Evolutionary conservation across 2,888 invertebrate species (phyloP).

Genomic region (Colletes collaris): DNA sequence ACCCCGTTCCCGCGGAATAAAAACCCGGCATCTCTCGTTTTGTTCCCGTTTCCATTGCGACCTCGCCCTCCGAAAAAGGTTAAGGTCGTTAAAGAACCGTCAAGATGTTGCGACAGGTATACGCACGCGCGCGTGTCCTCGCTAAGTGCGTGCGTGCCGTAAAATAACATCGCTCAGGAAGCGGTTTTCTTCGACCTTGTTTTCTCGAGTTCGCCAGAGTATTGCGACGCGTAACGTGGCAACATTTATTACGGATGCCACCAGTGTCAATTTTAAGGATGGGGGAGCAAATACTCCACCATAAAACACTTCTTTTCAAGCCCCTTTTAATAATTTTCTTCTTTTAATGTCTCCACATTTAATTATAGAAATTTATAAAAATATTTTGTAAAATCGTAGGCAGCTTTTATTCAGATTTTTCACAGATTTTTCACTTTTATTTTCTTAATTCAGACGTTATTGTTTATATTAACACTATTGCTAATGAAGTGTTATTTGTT

Average conservation of each 20-base stretch:
- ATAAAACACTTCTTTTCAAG: too few relatives aligned
- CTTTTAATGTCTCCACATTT: too few relatives aligned
- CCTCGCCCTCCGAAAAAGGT: constrained; percentile 67
- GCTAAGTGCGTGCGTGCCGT: constrained; percentile 27
- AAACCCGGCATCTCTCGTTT: constrained; percentile 57
- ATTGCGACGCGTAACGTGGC: too few relatives aligned
- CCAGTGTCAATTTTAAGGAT: background rate
- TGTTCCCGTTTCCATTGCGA: constrained; percentile 32
- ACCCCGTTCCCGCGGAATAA: constrained; percentile 53
- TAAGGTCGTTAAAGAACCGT: constrained; percentile 66
- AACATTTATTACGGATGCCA: background rate
- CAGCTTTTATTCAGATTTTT: too few relatives aligned
- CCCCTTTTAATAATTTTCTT: too few relatives aligned
- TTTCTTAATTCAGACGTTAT: too few relatives aligned
- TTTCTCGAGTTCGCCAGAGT: constrained; percentile 1
- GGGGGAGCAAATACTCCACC: too few relatives aligned
- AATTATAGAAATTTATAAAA: too few relatives aligned
- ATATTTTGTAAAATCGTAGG: too few relatives aligned
- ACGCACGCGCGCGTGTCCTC: constrained; percentile 24
- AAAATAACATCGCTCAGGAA: constrained; percentile 26
- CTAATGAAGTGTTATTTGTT: too few relatives aligned
- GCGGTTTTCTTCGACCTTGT: constrained; percentile 20
- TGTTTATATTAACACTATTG: too few relatives aligned
- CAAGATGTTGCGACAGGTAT: constrained; percentile 49
- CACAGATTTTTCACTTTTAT: too few relatives aligned